These are phyloP conservation scores for Eubasilissa regina DNA, from an alignment of 1,140 invertebrate genomes.

Conservation along the genomic window DNA sequence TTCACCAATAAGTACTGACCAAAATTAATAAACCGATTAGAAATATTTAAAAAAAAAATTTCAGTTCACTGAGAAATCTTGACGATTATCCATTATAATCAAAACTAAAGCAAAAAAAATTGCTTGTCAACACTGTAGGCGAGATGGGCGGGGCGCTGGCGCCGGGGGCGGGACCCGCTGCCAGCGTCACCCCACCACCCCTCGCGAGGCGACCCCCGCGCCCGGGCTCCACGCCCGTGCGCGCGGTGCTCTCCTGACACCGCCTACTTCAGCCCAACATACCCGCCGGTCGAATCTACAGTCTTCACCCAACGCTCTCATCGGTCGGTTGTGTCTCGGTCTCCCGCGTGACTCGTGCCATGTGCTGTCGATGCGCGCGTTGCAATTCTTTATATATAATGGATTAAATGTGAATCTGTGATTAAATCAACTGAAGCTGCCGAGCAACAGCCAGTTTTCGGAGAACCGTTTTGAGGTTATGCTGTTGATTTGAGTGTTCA, in stretches of 20 bases:
- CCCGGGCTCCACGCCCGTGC: background rate
- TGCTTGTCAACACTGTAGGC: constrained; percentile 46
- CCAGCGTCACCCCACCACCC: background rate
- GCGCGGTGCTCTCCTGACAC: constrained; percentile 5
- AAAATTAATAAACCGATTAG: no score
- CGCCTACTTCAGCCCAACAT: background rate
- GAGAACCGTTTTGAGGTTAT: constrained; percentile 20
- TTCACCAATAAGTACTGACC: no score
- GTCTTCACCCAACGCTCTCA: background rate
- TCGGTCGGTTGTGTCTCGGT: constrained; percentile 14
- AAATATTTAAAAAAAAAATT: background rate
- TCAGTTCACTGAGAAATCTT: background rate
- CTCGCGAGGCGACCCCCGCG: background rate
- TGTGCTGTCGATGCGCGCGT: background rate
- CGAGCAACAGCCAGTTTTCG: background rate
- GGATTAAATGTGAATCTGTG: background rate
- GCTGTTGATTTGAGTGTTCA: constrained; percentile 8
- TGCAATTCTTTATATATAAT: background rate
- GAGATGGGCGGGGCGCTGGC: constrained; percentile 37
- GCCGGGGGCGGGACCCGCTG: background rate
- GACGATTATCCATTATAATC: constrained; percentile 74
- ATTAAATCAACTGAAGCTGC: background rate
- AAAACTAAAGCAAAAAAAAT: constrained; percentile 42
- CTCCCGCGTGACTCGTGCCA: background rate
- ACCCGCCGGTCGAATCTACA: constrained; percentile 21